phyloP scores from a whole-genome alignment of 2,797 vertebrate species.

The Myotis daubentonii region DNA sequence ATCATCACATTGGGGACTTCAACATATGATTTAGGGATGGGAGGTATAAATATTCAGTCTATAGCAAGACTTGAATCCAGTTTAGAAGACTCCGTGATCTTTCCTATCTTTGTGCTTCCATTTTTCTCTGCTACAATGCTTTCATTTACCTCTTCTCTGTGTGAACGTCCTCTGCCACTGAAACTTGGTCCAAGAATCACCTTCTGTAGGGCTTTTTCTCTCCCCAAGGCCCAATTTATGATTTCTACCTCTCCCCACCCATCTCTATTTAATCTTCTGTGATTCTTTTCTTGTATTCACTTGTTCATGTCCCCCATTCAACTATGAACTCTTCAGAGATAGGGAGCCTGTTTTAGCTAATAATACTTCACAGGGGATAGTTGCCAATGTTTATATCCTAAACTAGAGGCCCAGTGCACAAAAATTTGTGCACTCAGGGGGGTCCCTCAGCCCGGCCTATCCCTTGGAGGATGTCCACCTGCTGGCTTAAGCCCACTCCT shows the following conservation, averaged over 20 bases:
- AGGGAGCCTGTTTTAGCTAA: background rate
- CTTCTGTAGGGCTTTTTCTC: background rate
- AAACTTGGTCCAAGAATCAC: background rate
- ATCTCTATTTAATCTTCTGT: background rate
- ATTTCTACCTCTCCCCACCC: background rate
- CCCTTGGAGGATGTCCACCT: no score
- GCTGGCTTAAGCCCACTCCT: no score
- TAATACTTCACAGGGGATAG: background rate
- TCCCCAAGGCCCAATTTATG: background rate
- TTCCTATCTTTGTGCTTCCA: background rate
- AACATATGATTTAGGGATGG: background rate
- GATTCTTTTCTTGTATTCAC: background rate
- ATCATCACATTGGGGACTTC: background rate
- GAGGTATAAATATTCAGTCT: background rate
- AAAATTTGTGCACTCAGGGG: no score
- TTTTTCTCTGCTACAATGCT: background rate
- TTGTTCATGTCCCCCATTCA: background rate
- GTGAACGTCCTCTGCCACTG: background rate
- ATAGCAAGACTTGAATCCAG: background rate
- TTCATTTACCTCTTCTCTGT: background rate
- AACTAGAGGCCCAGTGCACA: background rate
- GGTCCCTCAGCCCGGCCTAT: no score
- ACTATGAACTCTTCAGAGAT: background rate
- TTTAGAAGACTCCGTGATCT: background rate
- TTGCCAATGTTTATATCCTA: slow-evolving; percentile 3